phyloP scores from a whole-genome alignment of 2,113 vertebrate species.

The Podarcis muralis region DNA sequence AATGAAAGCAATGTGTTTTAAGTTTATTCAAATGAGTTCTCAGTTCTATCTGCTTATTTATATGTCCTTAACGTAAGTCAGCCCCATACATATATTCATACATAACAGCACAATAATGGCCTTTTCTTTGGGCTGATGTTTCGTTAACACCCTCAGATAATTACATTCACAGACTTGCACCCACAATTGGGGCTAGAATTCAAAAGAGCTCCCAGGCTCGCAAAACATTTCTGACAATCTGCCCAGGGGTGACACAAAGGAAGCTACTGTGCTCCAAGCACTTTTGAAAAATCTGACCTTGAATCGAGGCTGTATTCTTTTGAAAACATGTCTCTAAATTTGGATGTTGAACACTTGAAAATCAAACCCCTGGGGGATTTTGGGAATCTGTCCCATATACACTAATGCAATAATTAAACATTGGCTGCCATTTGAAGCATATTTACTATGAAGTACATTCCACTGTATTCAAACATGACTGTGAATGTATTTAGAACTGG shows the following conservation, averaged over 20 bases:
- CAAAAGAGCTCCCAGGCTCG: neutral
- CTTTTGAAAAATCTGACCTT: slow-evolving; percentile 20
- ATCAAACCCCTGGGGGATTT: neutral
- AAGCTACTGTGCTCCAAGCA: neutral
- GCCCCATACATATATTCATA: neutral
- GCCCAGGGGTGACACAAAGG: slow-evolving; percentile 4
- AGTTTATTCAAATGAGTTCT: neutral
- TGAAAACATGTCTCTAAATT: slow-evolving; percentile 12
- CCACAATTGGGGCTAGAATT: slow-evolving; percentile 8
- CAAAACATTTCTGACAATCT: slow-evolving; percentile 22
- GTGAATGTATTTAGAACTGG: neutral
- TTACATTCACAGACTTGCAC: slow-evolving; percentile 18
- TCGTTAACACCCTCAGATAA: slow-evolving; percentile 17
- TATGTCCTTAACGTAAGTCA: neutral
- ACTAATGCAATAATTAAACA: slow-evolving; percentile 5
- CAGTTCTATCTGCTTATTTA: neutral
- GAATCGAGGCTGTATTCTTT: slow-evolving; percentile 4
- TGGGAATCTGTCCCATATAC: neutral
- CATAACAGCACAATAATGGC: neutral
- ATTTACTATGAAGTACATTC: neutral
- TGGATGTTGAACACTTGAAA: slow-evolving; percentile 7
- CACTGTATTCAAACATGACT: neutral
- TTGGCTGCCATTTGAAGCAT: slow-evolving; percentile 1
- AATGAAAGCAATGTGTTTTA: neutral
- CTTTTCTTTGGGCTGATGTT: neutral